Base-by-base conservation (phyloP, 2,888 invertebrate genomes). In the Lymantria monacha region DNA sequence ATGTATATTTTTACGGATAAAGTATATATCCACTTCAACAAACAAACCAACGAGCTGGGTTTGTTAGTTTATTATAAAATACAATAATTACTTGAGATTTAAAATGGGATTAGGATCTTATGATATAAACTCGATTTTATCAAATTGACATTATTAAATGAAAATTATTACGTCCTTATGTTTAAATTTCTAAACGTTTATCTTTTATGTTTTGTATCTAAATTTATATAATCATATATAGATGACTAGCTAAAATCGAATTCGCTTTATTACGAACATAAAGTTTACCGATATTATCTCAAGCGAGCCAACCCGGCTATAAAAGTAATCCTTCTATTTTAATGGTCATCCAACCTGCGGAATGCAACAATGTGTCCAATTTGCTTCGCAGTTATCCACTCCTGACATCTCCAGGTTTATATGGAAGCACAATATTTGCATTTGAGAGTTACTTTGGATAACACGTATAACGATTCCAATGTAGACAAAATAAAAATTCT, bases 291-390 rank as follows among this genome's bases (percentile, higher is more conserved):
- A 88, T 89, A 89, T 88, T 87, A 87, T 87, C 88, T 87, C 81
- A 82, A 85, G 81, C 85, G 85, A 74, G 83, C 85, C 83, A 85
- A 85, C 81, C 69, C 79, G 77, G 81, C 81, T 63, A 87, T 89
- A 87, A 89, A 88, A 87, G 87, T 87, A 88, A 89, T 87, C 88
- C 87, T 84, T 84, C 83, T 83, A 87, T 85, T 88, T 87, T 88
- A 88, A 87, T 87, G 87, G 83, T 73, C 72, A 77, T 79, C 79
- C 84, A 85, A 86, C 85, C 85, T 87, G 87, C 77, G 81, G 80
- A 81, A 78, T 83, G 85, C 85, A 87, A 87, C 86, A 84, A 83
- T 85, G 84, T 85, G 78, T 76, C 72, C 79, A 82, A 84, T 82
- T 83, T 77, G 76, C 76, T 70, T 69, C 63, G 59, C 63, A 68